Base-by-base conservation (phyloP, 2,797 vertebrate species). In the Serranus cabrilla region DNA sequence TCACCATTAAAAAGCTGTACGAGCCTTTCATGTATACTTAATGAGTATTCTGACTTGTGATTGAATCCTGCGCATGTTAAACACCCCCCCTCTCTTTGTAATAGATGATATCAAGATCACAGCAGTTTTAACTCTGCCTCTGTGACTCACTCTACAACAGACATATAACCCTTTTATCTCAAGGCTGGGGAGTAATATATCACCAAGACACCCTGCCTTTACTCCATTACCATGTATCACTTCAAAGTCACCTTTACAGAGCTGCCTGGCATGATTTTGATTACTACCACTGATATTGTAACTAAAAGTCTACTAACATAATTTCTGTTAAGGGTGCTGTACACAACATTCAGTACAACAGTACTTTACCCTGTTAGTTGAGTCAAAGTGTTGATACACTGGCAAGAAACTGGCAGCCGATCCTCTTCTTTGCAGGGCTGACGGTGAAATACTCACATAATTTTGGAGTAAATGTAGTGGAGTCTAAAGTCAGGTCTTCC, bases 201-300 rank as follows among this genome's bases (percentile, higher is more conserved):
- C 85, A 90, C 84, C 21, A 18, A 65, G 80, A 82, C 87, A 49
- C 51, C 46, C 74, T 14, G 75, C 70, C 47, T 76, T 60, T 83
- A 64, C 78, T 68, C 34, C 52, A 13, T 43, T 20, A 49, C 75
- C 21, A 31, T 43, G 72, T 43, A 47, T 56, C 71, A 25, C 72
- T 84, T 87, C 76, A 92, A 89, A 90, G 91, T 88, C 90, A 91
- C 89, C 89, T 91, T 79, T 81, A 65, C 56, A 20, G 76, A 67
- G 54, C 47, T 57, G 65, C 51, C 55, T 47, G 57, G 69, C 49
- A 11, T 76, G 78, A 69, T 65, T 83, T 74, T 65, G 71, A 85
- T 88, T 75, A 76, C 57, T 64, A 78, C 68, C 50, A 46, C 61
- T 46, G 71, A 78, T 82, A 61, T 20, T 61, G 54, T 77, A 82